These are phyloP conservation scores for Sebastiscus tertius DNA, from an alignment of 2,797 vertebrate genomes.

Conservation along the genomic window DNA sequence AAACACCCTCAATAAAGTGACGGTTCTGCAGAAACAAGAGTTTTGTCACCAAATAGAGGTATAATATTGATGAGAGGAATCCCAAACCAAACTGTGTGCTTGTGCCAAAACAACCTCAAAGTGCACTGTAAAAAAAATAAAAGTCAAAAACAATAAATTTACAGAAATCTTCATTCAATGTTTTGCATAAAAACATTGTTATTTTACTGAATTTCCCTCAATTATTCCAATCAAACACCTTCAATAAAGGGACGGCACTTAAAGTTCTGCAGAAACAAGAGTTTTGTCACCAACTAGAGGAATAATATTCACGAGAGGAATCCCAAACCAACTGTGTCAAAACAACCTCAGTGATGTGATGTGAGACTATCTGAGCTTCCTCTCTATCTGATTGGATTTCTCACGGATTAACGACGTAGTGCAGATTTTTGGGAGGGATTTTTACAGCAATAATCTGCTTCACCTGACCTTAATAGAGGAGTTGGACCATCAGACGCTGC, in stretches of 20 bases:
- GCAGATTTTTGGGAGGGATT: constrained; percentile 4
- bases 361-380: neutral
- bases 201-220: too few relatives aligned
- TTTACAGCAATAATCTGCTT: constrained; percentile 13
- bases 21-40: too few relatives aligned
- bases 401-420: constrained; percentile 22
- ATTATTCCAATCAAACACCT: too few relatives aligned
- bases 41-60: neutral
- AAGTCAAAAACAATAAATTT: too few relatives aligned
- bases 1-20: too few relatives aligned
- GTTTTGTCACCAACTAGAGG: neutral
- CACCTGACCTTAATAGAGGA: constrained; percentile 18
- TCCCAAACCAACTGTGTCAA: constrained; percentile 4
- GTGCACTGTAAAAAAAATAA: too few relatives aligned
- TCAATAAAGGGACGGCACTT: too few relatives aligned
- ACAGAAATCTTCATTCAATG: too few relatives aligned
- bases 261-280: too few relatives aligned
- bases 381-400: constrained; percentile 35
- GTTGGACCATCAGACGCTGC: constrained; percentile 1
- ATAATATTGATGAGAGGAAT: neutral
- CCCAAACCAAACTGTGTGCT: neutral
- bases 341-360: neutral
- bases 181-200: too few relatives aligned
- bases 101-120: neutral
- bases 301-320: neutral